phyloP scores from a whole-genome alignment of 2,797 vertebrate genomes.

The Champsocephalus gunnari region DNA sequence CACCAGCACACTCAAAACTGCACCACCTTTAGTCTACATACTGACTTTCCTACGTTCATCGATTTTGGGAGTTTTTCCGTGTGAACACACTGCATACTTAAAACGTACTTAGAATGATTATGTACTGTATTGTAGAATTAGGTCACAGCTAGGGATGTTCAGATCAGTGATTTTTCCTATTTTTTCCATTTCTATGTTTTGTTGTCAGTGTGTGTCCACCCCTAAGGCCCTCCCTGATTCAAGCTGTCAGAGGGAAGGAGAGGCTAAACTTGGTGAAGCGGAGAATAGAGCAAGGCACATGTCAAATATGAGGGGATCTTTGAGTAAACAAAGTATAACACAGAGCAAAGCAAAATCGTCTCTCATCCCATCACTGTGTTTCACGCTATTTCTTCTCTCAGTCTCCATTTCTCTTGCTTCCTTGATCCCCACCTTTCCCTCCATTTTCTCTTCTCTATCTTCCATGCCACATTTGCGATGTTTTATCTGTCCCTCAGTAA shows the following conservation, averaged over 20 bases:
- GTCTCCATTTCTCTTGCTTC: conserved; percentile 40
- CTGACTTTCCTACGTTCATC: too few species aligned
- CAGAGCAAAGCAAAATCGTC: conserved; percentile 71
- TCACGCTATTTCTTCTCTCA: conserved; percentile 53
- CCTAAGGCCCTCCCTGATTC: conserved; percentile 68
- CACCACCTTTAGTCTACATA: neutral
- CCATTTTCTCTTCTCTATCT: conserved; percentile 22
- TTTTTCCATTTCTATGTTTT: conserved; percentile 51
- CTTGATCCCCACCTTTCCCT: conserved; percentile 44
- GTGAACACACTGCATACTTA: neutral
- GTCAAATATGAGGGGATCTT: conserved; percentile 81
- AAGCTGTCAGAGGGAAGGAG: conserved; percentile 74
- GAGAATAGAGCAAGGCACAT: conserved; percentile 81
- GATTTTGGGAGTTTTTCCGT: neutral
- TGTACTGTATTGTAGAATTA: conserved; percentile 4
- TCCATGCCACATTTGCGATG: conserved; percentile 43
- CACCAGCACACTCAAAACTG: neutral
- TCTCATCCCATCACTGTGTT: conserved; percentile 70
- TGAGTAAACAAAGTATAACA: conserved; percentile 83
- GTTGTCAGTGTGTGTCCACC: conserved; percentile 64
- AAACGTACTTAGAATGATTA: neutral
- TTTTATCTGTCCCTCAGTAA: conserved; percentile 55
- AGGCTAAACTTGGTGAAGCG: conserved; percentile 79
- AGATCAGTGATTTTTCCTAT: conserved; percentile 37
- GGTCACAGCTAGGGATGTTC: conserved; percentile 21